Conservation (phyloP, 1,140 invertebrate genomes). For the Sarcophaga bullata region DNA sequence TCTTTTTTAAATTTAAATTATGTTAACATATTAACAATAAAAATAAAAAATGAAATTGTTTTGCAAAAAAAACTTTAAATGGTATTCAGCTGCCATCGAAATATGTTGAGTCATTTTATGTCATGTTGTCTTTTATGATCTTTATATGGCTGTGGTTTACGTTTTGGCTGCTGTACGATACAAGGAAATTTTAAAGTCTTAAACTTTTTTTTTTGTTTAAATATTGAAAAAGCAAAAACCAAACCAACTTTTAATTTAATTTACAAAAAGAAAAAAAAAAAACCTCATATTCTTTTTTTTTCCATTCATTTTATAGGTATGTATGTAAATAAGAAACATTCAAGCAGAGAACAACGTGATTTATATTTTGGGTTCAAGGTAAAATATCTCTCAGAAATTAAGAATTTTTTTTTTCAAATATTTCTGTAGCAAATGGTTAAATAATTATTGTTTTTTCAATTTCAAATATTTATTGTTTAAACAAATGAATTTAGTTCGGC, state of each 20-base stretch:
- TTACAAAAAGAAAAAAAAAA: too few species aligned
- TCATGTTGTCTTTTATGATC: background rate
- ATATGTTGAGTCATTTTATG: background rate
- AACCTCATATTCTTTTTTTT: background rate
- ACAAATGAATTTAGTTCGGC: too few species aligned
- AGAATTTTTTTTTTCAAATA: too few species aligned
- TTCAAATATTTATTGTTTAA: too few species aligned
- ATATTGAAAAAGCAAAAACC: too few species aligned
- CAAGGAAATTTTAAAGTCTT: too few species aligned
- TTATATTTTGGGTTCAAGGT: too few species aligned
- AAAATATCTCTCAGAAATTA: too few species aligned
- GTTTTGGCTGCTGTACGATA: background rate
- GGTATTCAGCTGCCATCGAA: background rate
- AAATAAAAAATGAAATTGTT: background rate
- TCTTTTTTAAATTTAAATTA: background rate
- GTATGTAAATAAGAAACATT: background rate
- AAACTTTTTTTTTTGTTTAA: too few species aligned
- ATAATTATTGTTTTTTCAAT: too few species aligned
- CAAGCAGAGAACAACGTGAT: too few species aligned
- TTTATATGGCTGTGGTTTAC: background rate
- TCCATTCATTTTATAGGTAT: constrained; percentile 2
- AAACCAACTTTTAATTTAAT: background rate
- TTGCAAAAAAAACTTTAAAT: background rate
- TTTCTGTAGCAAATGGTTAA: too few species aligned
- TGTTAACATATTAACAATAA: constrained; percentile 2